Conservation (phyloP, 2,797 vertebrate genomes). For the Notoglanidium macrostoma region DNA sequence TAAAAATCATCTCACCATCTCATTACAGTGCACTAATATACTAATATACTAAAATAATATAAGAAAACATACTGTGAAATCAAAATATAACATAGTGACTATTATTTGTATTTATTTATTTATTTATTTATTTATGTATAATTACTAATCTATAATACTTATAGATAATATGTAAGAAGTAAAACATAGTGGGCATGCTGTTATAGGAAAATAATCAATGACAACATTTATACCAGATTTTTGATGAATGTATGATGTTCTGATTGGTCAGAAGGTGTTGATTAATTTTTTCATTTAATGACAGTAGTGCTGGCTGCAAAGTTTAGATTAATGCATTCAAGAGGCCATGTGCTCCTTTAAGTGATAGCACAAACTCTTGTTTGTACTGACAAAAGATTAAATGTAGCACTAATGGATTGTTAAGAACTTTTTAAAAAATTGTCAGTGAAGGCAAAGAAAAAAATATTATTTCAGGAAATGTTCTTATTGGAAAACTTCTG, state of each 20-base stretch:
- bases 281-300: not conserved
- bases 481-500: not conserved
- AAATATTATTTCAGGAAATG: not conserved
- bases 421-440: not conserved
- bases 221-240: not conserved
- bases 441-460: not conserved
- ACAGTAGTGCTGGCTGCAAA: not conserved
- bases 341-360: not conserved
- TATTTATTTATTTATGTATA: not conserved
- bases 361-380: not conserved
- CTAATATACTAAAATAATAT: not conserved
- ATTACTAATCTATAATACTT: not conserved
- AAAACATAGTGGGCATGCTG: not conserved
- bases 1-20: not conserved
- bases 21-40: not conserved
- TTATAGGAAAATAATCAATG: not conserved
- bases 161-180: not conserved
- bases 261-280: not conserved
- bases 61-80: not conserved
- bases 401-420: not conserved
- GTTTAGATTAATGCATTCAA: not conserved
- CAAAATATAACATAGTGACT: not conserved
- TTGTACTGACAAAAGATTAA: not conserved
- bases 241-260: not conserved
- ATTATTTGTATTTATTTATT: no score